Evolutionary conservation across 1,140 invertebrate genomes (phyloP), one percentile per base, ranked within the genome.

Genomic region (Drosophila quadrilineata): DNA sequence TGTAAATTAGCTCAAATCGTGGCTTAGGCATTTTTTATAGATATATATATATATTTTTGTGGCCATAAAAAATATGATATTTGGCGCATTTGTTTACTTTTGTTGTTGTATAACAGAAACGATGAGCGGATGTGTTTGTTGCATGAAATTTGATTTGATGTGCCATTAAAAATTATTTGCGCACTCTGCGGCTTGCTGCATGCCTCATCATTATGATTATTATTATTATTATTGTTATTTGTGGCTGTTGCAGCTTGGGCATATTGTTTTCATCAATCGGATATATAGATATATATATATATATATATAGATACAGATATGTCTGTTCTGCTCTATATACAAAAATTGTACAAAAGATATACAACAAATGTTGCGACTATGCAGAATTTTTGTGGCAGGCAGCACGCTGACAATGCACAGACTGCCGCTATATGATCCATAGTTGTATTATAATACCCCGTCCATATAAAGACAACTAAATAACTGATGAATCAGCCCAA

Each of bases 51-150:
- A n/a, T n/a, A n/a, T n/a, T n/a, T n/a, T n/a, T n/a, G n/a, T n/a
- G n/a, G 50, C 49, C 21, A 75, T 80, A 75, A 80, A 82, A 49
- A 60, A 57, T 4, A 6, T 43, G 38, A 31, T 40, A n/a, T 56
- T 21, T 40, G 43, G 0, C 36, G 24, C 8, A 29, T 74, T 17
- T 36, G 8, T 45, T 52, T 14, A 62, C 28, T 40, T 40, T 38
- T 57, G 24, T 57, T 16, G 33, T 6, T 41, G 43, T 49, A 48
- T 50, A 50, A 49, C 43, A 21, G 21, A 22, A 29, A 58, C 43
- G 50, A 57, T 71, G 59, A 68, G 72, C 77, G 76, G 77, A 82
- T 65, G 54, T 64, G 67, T 57, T 22, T 57, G 74, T 41, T 48
- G 60, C 24, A 38, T 35, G 54, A 57, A 62, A 71, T 65, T 65